Evolutionary conservation across 2,888 invertebrate genomes (phyloP), one percentile per base, ranked within the genome.

Genomic region (Agrochola macilenta): DNA sequence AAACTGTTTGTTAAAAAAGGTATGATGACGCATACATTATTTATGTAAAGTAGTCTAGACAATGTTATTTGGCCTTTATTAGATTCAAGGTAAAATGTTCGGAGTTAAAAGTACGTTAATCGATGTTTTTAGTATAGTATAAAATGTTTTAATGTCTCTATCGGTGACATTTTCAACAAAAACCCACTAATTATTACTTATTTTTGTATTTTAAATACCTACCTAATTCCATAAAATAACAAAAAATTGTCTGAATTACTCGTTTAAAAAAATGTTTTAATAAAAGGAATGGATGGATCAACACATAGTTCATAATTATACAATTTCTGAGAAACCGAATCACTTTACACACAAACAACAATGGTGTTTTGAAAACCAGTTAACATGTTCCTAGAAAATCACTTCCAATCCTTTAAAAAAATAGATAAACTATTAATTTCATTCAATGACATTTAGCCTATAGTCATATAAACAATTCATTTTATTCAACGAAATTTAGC

Each of bases 21-120:
- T 49, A 52, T 68, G 39, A 63, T 57, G 49, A 64, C 23, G 8
- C 35, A 35, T 57, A 43, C 4, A 64, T 49, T 58, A 79, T 35
- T 64, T 64, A 64, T 46, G 63, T 52, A 82, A 35, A 5, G 7
- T 57, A 57, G 79, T 76, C 77, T 76, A 82, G 82, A 76, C 76
- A 52, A 9, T 26, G 14, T 68, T 68, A 43, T 57, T 76, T 63
- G 9, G 23, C 58, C 14, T 49, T 26, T 49, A 26, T 23, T 57
- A 49, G 2, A 54, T 74, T 63, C 80, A 81, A 81, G 64, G 54
- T 57, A 30, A 75, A 12, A 46, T 61, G 14, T 61, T 35, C 14
- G 3, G 20, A n/a, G 39, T 61, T 39, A 49, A 54, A 61, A 75
- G 5, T 46, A 39, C 9, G 23, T 39, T 54, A 52, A 54, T 57